A percentile compares a stretch with the other conserved stretches of the same genome.
Evolutionary conservation across 1,140 invertebrate species (phyloP).

Genomic region (Leptinotarsa lineolata): DNA sequence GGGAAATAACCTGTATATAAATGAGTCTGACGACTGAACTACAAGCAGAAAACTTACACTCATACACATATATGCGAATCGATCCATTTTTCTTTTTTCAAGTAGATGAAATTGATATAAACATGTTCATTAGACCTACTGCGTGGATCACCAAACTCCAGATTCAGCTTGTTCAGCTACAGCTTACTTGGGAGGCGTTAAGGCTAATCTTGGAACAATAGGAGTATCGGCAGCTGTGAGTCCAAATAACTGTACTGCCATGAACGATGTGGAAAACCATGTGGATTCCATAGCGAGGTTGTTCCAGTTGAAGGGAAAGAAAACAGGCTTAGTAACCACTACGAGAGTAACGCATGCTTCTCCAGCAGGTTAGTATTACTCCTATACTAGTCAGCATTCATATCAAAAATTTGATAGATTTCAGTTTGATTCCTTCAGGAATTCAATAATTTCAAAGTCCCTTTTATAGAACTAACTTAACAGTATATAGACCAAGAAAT

Average conservation of each 20-base stretch:
- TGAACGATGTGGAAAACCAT: slow-evolving; percentile 61
- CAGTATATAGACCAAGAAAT: no score
- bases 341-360: slow-evolving; percentile 81
- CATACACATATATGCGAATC: no score
- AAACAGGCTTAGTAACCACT: slow-evolving; percentile 78
- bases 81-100: no score
- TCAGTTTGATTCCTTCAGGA: no score
- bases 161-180: slow-evolving; percentile 74
- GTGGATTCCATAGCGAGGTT: slow-evolving; percentile 71
- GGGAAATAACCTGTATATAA: no score
- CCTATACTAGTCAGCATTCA: no score
- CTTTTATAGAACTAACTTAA: no score
- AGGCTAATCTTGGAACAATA: slow-evolving; percentile 78
- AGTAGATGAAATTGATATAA: no score
- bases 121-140: slow-evolving; percentile 71
- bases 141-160: slow-evolving; percentile 76
- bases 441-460: no score
- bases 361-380: slow-evolving; percentile 59
- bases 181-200: slow-evolving; percentile 83
- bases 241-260: slow-evolving; percentile 62
- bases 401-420: no score
- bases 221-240: slow-evolving; percentile 73
- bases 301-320: slow-evolving; percentile 73
- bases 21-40: no score
- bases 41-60: no score